A percentile compares a stretch with the other conserved stretches of the same genome.
Conservation (phyloP, 2,888 invertebrate species). For the Dasypolia templi region DNA sequence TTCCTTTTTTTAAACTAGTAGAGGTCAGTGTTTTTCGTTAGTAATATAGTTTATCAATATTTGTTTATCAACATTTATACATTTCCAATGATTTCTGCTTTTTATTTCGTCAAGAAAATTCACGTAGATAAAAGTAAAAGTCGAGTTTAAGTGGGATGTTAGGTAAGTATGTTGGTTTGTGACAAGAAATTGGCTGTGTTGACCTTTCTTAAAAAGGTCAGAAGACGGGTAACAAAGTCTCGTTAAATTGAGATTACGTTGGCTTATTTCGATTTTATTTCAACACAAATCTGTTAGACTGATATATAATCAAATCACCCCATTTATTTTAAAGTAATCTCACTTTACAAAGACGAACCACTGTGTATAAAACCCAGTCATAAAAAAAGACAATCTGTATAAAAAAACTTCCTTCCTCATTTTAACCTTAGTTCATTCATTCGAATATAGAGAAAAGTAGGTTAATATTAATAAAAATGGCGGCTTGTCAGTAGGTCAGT, state of each 20-base stretch:
- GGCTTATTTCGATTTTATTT: conserved; percentile 1
- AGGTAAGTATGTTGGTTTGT: neutral
- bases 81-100: too few species aligned
- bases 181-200: conserved; percentile 7
- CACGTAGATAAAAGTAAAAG: too few species aligned
- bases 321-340: neutral
- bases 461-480: conserved; percentile 36
- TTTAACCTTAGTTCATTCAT: conserved; percentile 10
- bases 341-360: neutral
- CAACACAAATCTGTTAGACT: neutral
- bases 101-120: neutral
- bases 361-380: neutral
- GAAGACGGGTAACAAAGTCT: neutral
- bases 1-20: too few species aligned
- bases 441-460: conserved; percentile 8
- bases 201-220: conserved; percentile 14
- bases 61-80: neutral
- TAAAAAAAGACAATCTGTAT: neutral
- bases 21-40: too few species aligned
- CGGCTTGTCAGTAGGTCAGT: conserved; percentile 32
- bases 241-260: conserved; percentile 16
- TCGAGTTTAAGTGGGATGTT: neutral
- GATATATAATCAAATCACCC: neutral
- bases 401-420: neutral
- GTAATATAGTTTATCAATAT: neutral